phyloP scores from a whole-genome alignment of 2,797 vertebrate genomes.

The Cryptoblepharus egeriae region DNA sequence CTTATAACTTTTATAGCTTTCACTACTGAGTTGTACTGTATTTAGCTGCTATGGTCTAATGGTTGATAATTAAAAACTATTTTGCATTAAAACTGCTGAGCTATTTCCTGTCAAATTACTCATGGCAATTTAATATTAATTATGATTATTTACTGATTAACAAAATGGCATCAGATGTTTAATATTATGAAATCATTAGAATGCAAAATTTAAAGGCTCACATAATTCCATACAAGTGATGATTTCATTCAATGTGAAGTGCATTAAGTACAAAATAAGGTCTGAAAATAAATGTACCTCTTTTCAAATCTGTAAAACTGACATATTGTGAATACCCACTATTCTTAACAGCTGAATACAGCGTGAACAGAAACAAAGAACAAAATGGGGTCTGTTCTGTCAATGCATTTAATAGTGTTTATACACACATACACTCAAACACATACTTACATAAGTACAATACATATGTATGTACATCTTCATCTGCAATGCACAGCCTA shows the following conservation, averaged over 20 bases:
- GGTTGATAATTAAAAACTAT: conserved; percentile 55
- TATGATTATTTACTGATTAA: conserved; percentile 27
- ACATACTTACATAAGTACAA: no score
- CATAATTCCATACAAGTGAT: conserved; percentile 33
- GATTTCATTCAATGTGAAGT: conserved; percentile 17
- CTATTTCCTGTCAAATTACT: conserved; percentile 31
- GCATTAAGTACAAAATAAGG: background rate
- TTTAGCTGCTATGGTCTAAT: conserved; percentile 42
- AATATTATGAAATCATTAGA: conserved; percentile 39
- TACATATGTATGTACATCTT: background rate
- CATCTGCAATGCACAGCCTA: no score
- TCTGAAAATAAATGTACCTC: conserved; percentile 34
- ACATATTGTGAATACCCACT: background rate
- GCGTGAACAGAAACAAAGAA: background rate
- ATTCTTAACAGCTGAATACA: background rate
- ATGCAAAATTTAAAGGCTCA: background rate
- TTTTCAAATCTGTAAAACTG: background rate
- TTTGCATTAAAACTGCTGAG: conserved; percentile 30
- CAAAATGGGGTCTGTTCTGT: background rate
- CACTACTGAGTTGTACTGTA: background rate
- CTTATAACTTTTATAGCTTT: background rate
- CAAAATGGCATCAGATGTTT: conserved; percentile 40
- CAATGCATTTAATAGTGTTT: no score
- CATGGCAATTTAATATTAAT: conserved; percentile 50
- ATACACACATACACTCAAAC: no score